Base-by-base conservation (phyloP, 2,888 invertebrate species). In the Psylliodes chrysocephalus region DNA sequence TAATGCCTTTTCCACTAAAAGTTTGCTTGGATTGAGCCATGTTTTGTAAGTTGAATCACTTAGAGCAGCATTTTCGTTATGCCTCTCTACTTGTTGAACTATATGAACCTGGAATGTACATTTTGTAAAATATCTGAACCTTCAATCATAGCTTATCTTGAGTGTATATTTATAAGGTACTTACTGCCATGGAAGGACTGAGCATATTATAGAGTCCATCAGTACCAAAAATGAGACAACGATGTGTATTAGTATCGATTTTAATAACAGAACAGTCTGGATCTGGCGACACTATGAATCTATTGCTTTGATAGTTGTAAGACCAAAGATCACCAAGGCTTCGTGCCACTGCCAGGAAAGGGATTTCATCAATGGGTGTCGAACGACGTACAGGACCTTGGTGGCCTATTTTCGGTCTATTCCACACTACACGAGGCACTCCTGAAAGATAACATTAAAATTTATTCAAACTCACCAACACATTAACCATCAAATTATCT, bases 171-270 rank as follows among this genome's bases (percentile, higher is more conserved):
- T 40, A 14, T 15, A 3, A 28, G 15, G 8, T 49, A 51, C 22
- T 38, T 53, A 63, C 94, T 0, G 96, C 93, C 69, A 90, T 90
- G 72, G 91, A 89, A 0, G 96, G 88, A 1, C 90, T 89, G 68
- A 98, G 84, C 89, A 98, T 96, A 83, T 99, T 98, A 93, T 96
- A 98, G 30, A 98, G 84, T 0, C 98, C 98, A 82, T 99, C 98
- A 0, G 97, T 96, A 57, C 96, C 98, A 76, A 98, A 92, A 71
- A 98, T 92, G 40, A 98, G 85, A 84, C 97, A 98, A 73, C 93
- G 87, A 79, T 90, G 90, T 70, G 86, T 88, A 53, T 88, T 86
- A 10, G 94, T 88, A 81, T 95, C 92, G 72, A 96, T 91, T 67
- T 90, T 87, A 65, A 94, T 84, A 1, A 96, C 95, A 63, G 90